These are phyloP conservation scores for Phenganax stokvisi DNA, from an alignment of 92 coral and sea anemone species.

Conservation along the genomic window DNA sequence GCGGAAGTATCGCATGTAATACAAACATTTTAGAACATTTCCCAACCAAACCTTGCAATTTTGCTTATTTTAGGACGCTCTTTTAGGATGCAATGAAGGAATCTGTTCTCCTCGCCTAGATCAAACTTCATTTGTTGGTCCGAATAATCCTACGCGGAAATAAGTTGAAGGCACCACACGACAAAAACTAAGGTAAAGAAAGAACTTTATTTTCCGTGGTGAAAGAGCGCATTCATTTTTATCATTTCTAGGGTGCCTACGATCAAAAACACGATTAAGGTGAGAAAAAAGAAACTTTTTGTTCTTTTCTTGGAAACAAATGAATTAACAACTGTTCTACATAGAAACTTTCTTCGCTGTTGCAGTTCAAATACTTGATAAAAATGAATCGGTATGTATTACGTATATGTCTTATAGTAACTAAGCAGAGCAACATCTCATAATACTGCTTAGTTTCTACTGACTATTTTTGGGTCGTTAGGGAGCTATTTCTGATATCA, in stretches of 20 bases:
- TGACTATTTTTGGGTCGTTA: background rate
- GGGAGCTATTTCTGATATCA: background rate
- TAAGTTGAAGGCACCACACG: too few species aligned
- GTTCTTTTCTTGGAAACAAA: conserved; percentile 1
- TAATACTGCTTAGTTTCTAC: background rate
- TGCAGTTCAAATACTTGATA: background rate
- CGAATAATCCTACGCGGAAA: too few species aligned
- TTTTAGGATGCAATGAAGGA: too few species aligned
- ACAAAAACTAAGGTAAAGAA: too few species aligned
- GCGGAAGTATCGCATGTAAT: too few species aligned
- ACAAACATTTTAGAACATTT: too few species aligned
- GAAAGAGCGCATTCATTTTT: too few species aligned
- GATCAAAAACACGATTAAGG: background rate
- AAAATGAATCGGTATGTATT: background rate
- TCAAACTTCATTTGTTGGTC: too few species aligned
- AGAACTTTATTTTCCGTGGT: background rate
- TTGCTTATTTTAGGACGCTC: too few species aligned
- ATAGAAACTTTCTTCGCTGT: background rate
- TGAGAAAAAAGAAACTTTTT: background rate
- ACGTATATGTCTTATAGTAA: background rate
- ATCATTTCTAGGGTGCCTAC: background rate
- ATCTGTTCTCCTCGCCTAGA: too few species aligned
- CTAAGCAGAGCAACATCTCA: background rate
- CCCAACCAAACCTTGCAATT: too few species aligned
- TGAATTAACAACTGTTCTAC: background rate